Evolutionary conservation across 2,888 invertebrate genomes (phyloP).

Genomic region (Cyclophora albipunctata): DNA sequence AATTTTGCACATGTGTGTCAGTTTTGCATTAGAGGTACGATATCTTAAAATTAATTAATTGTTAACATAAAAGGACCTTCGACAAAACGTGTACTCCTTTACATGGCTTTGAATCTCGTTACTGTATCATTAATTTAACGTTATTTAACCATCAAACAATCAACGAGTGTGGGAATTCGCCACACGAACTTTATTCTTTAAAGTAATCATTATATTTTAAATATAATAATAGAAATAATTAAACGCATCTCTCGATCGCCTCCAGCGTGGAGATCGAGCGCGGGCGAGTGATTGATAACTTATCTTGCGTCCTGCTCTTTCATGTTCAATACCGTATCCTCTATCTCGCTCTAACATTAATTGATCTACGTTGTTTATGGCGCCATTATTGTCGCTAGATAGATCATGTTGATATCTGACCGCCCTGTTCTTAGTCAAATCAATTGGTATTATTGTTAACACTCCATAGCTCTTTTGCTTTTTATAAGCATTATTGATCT

Average conservation of each 20-base stretch:
- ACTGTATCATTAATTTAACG: conserved; percentile 34
- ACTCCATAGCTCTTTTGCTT: too few species aligned
- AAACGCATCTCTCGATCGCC: conserved; percentile 65
- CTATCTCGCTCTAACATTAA: conserved; percentile 54
- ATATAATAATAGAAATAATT: conserved; percentile 75
- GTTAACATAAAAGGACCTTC: too few species aligned
- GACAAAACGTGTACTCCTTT: too few species aligned
- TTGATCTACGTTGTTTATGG: conserved; percentile 65
- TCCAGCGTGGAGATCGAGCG: conserved; percentile 59
- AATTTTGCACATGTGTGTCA: too few species aligned
- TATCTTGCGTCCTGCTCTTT: conserved; percentile 35
- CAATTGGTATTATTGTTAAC: conserved; percentile 44
- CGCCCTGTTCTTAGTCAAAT: conserved; percentile 53
- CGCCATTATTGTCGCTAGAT: conserved; percentile 64
- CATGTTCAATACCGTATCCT: conserved; percentile 17
- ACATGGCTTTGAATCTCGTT: background rate
- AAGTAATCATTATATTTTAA: conserved; percentile 65
- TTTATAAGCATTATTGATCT: too few species aligned
- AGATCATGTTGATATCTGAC: conserved; percentile 55
- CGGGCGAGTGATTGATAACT: conserved; percentile 72
- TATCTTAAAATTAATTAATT: too few species aligned
- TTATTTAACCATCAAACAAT: conserved; percentile 23
- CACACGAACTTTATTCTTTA: conserved; percentile 36
- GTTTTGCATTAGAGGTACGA: too few species aligned
- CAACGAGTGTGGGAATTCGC: conserved; percentile 58